Evolutionary conservation across 2,888 invertebrate species (phyloP), one percentile per base, ranked within the genome.

Genomic region (Trachelus troglodyta): DNA sequence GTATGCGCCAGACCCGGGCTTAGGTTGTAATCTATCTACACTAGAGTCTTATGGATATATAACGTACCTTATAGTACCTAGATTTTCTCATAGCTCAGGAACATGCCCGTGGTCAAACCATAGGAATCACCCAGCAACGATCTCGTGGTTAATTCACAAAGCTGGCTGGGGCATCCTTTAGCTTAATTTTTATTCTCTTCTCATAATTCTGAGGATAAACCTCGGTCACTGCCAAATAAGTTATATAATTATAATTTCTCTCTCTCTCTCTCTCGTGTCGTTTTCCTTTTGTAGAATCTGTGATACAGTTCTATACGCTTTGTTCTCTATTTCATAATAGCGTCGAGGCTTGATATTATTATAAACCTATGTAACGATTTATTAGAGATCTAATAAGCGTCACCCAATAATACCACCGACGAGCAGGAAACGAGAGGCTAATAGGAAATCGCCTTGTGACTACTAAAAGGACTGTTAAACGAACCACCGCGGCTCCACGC

Each of bases 341-440:
- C 9, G 23, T 56, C 15, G 2, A 9, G 56, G 56, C 56, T 56
- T 56, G 56, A 56, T 56, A 23, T 2, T 56, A 56, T 9, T 56
- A 56, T 56, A 56, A 56, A 56, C 9, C 56, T 56, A 23, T 56
- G 23, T 23, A 23, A 56, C 23, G 9, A 56, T 56, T 56, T 56
- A 23, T 56, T 23, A 9, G 56, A 56, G 23, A 69, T 71, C 37
- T 23, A 76, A 76, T 69, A 37, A 76, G 33, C 40, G 15, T 71
- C 69, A 71, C n/a, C 69, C 35, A 71, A 76, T 76, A 76, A 69
- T 76, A 4, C 31, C 12, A 76, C 12, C 71, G 34, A 15, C 11
- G 35, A 76, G 76, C 76, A 76, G 76, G 71, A 71, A 76, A 76
- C 56, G 56, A 23, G 56, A 9, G 56, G 11, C 69, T 76, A 76